Conservation (phyloP, 2,888 invertebrate species). For the Clistopyga incitator region DNA sequence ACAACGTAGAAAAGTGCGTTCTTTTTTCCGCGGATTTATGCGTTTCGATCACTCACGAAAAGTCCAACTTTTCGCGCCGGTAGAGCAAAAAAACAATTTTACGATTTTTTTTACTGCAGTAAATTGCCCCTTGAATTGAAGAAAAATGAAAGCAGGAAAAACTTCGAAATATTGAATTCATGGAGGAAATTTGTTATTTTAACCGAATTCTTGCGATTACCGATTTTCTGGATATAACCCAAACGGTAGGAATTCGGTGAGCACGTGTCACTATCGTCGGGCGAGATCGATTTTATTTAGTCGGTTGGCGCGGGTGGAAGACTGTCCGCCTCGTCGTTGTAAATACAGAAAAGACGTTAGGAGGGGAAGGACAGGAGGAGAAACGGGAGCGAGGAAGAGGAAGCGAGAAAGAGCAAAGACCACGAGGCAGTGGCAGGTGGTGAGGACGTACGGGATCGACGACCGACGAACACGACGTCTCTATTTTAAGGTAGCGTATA, state of each 20-base stretch:
- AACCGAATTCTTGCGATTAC: neutral
- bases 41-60: no score
- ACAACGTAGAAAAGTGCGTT: no score
- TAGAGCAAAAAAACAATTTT: no score
- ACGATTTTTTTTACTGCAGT: no score
- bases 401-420: constrained; percentile 45
- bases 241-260: neutral
- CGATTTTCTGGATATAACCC: neutral
- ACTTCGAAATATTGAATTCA: neutral
- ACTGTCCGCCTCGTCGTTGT: neutral
- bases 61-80: no score
- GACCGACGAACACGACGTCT: constrained; percentile 65
- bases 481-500: constrained; percentile 58
- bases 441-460: constrained; percentile 65
- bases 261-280: neutral
- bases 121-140: neutral
- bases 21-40: no score
- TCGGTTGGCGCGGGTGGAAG: constrained; percentile 8
- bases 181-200: neutral
- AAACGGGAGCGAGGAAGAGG: constrained; percentile 58
- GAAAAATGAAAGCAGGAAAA: neutral
- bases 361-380: constrained; percentile 1
- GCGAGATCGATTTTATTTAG: neutral
- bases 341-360: neutral
- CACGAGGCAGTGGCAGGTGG: constrained; percentile 65